Evolutionary conservation across 2,888 invertebrate genomes (phyloP).

Genomic region (Endotricha flammealis): DNA sequence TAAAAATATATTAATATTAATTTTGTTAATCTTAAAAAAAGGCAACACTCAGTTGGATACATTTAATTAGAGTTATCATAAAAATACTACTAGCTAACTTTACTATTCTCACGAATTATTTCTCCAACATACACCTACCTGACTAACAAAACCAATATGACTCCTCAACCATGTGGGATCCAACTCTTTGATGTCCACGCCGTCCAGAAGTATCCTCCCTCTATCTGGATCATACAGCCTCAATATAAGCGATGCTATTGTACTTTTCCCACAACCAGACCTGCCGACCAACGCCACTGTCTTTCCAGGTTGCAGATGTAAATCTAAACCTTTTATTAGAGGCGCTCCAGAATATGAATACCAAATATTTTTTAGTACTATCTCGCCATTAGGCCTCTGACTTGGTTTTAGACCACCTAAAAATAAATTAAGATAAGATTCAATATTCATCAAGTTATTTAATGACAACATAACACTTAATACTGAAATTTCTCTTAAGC

Average conservation of each 20-base stretch:
- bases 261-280: slow-evolving; percentile 97
- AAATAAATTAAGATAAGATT: too few species aligned
- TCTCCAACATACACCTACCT: too few species aligned
- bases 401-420: slow-evolving; percentile 81
- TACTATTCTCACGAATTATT: too few species aligned
- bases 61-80: too few species aligned
- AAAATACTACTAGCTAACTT: too few species aligned
- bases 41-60: too few species aligned
- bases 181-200: slow-evolving; percentile 83
- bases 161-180: slow-evolving; percentile 91
- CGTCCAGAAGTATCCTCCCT: slow-evolving; percentile 87
- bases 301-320: slow-evolving; percentile 82
- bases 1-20: slow-evolving; percentile 49
- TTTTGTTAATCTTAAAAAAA: too few species aligned
- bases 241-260: slow-evolving; percentile 89
- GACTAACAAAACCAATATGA: slow-evolving; percentile 93
- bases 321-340: slow-evolving; percentile 79
- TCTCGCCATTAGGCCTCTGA: slow-evolving; percentile 80
- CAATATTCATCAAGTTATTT: too few species aligned
- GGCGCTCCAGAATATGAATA: slow-evolving; percentile 84
- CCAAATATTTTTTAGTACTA: slow-evolving; percentile 84
- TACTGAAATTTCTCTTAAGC: too few species aligned
- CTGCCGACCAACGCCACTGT: slow-evolving; percentile 91
- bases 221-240: slow-evolving; percentile 90
- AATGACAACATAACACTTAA: too few species aligned